Conservation (phyloP, 1,140 invertebrate genomes). For the Bombus balteatus region DNA sequence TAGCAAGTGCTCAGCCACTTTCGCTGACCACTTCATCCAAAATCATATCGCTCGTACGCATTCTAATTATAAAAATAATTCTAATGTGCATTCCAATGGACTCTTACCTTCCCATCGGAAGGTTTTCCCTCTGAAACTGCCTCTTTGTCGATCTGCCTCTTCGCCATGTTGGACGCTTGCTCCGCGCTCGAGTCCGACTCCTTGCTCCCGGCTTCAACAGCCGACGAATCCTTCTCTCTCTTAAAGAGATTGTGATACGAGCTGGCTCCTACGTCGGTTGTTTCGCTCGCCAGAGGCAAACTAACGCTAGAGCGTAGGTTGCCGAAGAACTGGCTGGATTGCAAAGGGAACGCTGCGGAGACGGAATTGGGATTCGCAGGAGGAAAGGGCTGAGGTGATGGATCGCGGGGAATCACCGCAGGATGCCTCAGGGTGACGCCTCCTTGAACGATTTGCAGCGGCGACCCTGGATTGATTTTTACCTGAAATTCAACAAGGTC, state of each 20-base stretch:
- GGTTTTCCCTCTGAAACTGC: background rate
- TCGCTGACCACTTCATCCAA: no score
- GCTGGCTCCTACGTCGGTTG: background rate
- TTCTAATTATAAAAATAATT: no score
- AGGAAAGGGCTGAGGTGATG: constrained; percentile 71
- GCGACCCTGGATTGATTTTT: constrained; percentile 78
- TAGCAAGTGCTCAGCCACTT: no score
- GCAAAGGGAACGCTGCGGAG: constrained; percentile 40
- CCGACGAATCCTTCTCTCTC: constrained; percentile 62
- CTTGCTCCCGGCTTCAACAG: constrained; percentile 40
- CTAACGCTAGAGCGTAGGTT: background rate
- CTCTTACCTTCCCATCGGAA: constrained; percentile 47
- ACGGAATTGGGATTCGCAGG: constrained; percentile 68
- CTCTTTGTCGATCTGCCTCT: constrained; percentile 35
- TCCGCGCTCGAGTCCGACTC: background rate
- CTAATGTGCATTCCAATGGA: no score
- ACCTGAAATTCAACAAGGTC: constrained; percentile 65
- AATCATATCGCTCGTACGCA: no score
- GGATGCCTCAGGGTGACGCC: constrained; percentile 79
- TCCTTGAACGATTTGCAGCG: constrained; percentile 75
- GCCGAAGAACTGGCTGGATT: constrained; percentile 59
- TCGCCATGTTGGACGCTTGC: constrained; percentile 25
- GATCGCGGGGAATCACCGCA: constrained; percentile 53
- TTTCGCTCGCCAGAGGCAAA: constrained; percentile 7
- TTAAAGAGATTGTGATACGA: constrained; percentile 73